Conservation (phyloP, 2,113 vertebrate species). For the Cheirogaleus medius region DNA sequence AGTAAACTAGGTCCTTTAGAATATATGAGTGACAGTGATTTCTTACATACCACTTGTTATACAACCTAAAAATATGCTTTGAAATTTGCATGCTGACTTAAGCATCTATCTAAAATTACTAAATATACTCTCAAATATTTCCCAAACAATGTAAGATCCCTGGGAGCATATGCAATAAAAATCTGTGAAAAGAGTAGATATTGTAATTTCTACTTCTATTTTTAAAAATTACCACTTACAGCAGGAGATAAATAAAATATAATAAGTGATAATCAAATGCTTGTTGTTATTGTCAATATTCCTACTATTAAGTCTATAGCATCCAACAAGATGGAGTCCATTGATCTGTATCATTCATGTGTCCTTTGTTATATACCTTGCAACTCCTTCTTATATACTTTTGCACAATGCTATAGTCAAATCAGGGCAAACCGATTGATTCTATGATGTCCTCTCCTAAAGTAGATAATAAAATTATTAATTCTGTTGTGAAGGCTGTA, state of each 20-base stretch:
- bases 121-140: background rate
- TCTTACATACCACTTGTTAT: background rate
- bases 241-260: background rate
- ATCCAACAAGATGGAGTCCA: background rate
- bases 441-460: background rate
- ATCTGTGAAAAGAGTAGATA: background rate
- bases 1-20: background rate
- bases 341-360: background rate
- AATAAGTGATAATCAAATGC: background rate
- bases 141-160: background rate
- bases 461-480: background rate
- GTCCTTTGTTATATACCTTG: background rate
- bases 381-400: background rate
- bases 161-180: background rate
- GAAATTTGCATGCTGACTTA: background rate
- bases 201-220: background rate
- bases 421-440: background rate
- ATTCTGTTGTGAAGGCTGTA: background rate
- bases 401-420: background rate
- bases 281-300: background rate
- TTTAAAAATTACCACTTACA: background rate
- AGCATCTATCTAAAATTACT: background rate
- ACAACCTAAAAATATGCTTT: background rate
- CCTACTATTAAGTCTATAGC: background rate
- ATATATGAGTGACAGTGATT: background rate